A percentile compares a stretch with the other conserved stretches of the same genome.
Evolutionary conservation across 2,888 invertebrate genomes (phyloP).

Genomic region (Pachydiplax longipennis): DNA sequence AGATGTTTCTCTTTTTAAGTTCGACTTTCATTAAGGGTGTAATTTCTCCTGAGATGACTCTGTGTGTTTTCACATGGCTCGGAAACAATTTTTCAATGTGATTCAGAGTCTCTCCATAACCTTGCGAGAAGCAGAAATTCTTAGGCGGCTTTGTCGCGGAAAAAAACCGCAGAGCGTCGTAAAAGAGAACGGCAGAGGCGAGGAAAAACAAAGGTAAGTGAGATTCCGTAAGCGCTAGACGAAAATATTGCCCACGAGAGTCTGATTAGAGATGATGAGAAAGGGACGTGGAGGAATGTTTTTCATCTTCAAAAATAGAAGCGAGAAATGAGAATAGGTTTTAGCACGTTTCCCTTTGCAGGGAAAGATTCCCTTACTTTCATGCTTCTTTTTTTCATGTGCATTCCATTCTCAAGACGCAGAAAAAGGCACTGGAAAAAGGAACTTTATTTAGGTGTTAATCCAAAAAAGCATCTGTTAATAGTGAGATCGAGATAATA

Average conservation of each 20-base stretch:
- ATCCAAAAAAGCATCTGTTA: too few relatives aligned
- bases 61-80: background rate
- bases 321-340: background rate
- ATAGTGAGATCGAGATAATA: too few relatives aligned
- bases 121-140: background rate
- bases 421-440: too few relatives aligned
- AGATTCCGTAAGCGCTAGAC: background rate
- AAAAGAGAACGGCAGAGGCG: background rate
- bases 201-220: background rate
- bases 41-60: background rate
- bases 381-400: too few relatives aligned
- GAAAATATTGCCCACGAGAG: background rate
- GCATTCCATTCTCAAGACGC: too few relatives aligned
- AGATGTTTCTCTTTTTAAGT: background rate
- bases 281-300: background rate
- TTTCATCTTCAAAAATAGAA: background rate
- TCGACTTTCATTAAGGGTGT: background rate
- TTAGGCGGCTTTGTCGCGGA: background rate
- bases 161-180: background rate
- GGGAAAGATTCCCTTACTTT: too few relatives aligned
- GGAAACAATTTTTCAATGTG: background rate
- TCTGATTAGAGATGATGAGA: background rate
- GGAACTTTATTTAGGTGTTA: too few relatives aligned
- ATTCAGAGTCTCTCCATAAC: background rate
- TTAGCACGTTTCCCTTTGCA: too few relatives aligned